Base-by-base conservation (phyloP, 2,888 invertebrate genomes). In the Exephanes ischioxanthus region DNA sequence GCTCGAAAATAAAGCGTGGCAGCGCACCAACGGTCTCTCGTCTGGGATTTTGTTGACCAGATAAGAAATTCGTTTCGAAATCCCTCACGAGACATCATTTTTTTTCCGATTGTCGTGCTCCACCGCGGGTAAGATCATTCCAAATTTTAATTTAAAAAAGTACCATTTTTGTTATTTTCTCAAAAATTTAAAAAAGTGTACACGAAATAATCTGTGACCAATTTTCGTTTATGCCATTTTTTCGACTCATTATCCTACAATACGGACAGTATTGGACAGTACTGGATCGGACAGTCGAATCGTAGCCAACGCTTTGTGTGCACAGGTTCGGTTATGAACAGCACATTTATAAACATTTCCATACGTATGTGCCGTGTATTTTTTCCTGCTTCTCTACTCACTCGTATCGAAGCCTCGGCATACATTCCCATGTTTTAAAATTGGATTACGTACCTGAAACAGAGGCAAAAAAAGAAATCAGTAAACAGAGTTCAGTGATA, bases 1-100 rank as follows among this genome's bases (percentile, higher is more conserved):
- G 5, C 63, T 37, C 63, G 58, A 26, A 22, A 63, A 37, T 33
- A 63, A 63, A 30, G 63, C 37, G 37, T 63, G 33, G 37, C 63
- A n/a, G 33, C 11, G 37, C 9, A 19, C 19, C 19, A 55, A 55
- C 22, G 3, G 55, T 16, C 11, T 58, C 26, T 58, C 58, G 26
- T 58, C 3, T 26, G 26, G 58, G 58, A 26, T 58, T 58, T 58
- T 11, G 19, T 58, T 14, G 22, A 26, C 26, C 22, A 58, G 26
- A 58, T 26, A 22, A 58, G 58, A 26, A 9, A 58, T 26, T 22
- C 58, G 58, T 55, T 26, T 26, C 26, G 26, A 26, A 58, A 26
- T 58, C 11, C 22, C 14, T 58, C 26, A 26, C 58, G 14, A 14
- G 3, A 58, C 58, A 26, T 26, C 7, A 53, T 55, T 5, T 26